Conservation (phyloP, 1,140 invertebrate species). For the Drosophila lacteicornis region DNA sequence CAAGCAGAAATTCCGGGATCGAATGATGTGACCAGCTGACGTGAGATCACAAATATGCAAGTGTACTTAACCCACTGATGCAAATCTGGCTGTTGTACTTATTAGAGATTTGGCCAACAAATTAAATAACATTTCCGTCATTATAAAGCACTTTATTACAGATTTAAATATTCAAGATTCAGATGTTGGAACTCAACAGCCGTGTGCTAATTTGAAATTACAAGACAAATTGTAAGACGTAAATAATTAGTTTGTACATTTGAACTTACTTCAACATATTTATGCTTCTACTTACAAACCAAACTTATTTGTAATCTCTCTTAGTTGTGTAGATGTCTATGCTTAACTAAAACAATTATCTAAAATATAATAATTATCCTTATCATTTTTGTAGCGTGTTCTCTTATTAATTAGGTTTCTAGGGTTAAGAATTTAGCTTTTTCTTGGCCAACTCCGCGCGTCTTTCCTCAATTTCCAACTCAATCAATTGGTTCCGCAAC, state of each 20-base stretch:
- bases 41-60: background rate
- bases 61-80: background rate
- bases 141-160: background rate
- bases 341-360: background rate
- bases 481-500: conserved; percentile 20
- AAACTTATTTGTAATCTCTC: background rate
- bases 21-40: conserved; percentile 4
- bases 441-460: conserved; percentile 6
- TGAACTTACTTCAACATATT: background rate
- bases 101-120: background rate
- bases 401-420: background rate
- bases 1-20: conserved; percentile 6
- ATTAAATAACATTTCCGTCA: background rate
- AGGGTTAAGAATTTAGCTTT: conserved; percentile 3
- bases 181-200: background rate
- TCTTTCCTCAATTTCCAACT: conserved; percentile 24
- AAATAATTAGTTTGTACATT: background rate
- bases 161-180: background rate
- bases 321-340: no score
- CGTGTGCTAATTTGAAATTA: background rate
- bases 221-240: background rate
- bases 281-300: background rate
- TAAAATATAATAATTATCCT: background rate
- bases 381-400: no score
- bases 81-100: background rate